Base-by-base conservation (phyloP, 2,797 vertebrate genomes). In the Columba guinea region DNA sequence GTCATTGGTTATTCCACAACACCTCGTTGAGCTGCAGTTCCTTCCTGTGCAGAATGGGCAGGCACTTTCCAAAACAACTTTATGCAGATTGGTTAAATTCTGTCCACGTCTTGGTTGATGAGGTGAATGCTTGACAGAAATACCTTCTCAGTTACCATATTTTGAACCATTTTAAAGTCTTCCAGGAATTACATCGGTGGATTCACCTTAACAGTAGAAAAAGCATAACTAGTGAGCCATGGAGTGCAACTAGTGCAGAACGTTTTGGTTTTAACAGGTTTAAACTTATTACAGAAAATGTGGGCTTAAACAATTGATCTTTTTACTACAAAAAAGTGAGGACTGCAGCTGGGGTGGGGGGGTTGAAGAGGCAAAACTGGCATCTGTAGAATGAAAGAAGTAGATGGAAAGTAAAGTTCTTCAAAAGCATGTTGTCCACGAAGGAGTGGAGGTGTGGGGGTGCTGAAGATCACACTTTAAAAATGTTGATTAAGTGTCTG, bases 261-360 rank as follows among this genome's bases (percentile, higher is more conserved):
- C 1, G 2, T 69, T 91, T 89, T 55, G 22, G 17, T 46, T 91
- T 79, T 37, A 69, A 65, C 16, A 63, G 4, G 23, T 82, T 76
- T 79, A 76, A 84, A 79, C 1, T 3, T 3, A 19, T 24, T 64
- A 56, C 6, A 84, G 46, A 68, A 81, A 52, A 60, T 30, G 56
- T 5, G 59, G 10, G 17, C 20, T 62, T 56, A 84, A 86, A 41
- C 7, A 78, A 22, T 20, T 26, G 21, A 6, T 39, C 4, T 7
- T 67, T 62, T 63, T 27, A 35, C 22, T 35, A 32, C 10, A 77
- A 86, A 89, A 74, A n/a, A 12, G 3, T 35, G 10, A 59, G 41
- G 27, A 62, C 6, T 64, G 22, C 13, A 28, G 12, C 23, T 37
- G 22, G 7, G 15, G 11, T 4, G 0, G 1, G 35, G 10, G 4